Evolutionary conservation across 2,888 invertebrate genomes (phyloP), one percentile per base, ranked within the genome.

Genomic region (Anarsia innoxiella): DNA sequence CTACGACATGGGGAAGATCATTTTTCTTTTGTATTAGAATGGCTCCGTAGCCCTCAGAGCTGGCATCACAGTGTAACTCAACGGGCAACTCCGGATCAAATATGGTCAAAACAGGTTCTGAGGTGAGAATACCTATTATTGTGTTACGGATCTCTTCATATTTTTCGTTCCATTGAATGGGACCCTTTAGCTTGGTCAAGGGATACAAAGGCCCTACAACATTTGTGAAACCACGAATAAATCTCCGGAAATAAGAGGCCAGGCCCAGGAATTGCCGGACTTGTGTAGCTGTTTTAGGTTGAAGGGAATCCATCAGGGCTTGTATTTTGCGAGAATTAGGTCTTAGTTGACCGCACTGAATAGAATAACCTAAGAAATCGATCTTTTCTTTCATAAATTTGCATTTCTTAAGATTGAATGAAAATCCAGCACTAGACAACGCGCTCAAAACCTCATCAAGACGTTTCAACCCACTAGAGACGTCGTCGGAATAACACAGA

Each of bases 121-220:
- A 40, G 3, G 45, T 41, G 0, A 45, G 37, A 1, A 38, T 36
- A 1, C 15, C 1, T n/a, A 47, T 28, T n/a, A 46, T 32, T 9
- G 23, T 31, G 11, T 41, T 40, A 1, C 31, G 45, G 1, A 51
- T 42, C 0, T 40, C 14, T 8, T 45, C 42, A 26, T 53, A 45
- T 1, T 37, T 12, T 0, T 37, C n/a, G 2, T 28, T 39, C 54
- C 53, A 59, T 1, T 15, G 41, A 1, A 53, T 46, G 0, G 27
- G 29, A 0, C 51, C 53, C 23, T 54, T 55, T 0, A 38, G 15
- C 26, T 48, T 49, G 0, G 57, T 58, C 1, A 59, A n/a, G 0
- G 48, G 44, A 35, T 59, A 59, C 5, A 57, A 35, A 0, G 56
- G 55, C 0, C 41, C 42, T 1, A 42, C 43, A 1, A 54, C 28